These are phyloP conservation scores for Jaculus jaculus DNA, from an alignment of 2,113 vertebrate genomes.

Conservation along the genomic window DNA sequence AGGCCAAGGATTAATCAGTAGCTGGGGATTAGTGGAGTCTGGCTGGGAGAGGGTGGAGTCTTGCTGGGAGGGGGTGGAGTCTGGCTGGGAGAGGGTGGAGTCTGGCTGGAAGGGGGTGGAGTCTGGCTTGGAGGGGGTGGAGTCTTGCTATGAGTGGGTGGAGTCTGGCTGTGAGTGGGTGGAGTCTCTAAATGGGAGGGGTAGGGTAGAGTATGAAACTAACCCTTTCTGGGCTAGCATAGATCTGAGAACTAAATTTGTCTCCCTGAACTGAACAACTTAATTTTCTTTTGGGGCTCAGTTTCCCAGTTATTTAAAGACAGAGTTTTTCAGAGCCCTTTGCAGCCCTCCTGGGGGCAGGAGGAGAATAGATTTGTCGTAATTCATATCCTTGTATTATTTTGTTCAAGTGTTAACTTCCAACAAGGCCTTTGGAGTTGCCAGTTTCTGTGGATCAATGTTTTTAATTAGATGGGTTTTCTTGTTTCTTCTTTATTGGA, in stretches of 20 bases:
- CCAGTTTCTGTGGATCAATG: slow-evolving; percentile 78
- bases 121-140: neutral
- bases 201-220: neutral
- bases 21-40: neutral
- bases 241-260: neutral
- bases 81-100: too few species aligned
- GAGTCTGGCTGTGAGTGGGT: neutral
- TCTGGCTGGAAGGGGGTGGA: neutral
- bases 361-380: slow-evolving; percentile 22
- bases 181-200: neutral
- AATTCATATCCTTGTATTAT: neutral
- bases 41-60: neutral
- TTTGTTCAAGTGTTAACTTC: slow-evolving; percentile 30
- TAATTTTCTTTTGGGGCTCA: neutral
- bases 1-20: neutral
- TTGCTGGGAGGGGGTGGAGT: neutral
- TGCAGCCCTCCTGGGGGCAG: neutral
- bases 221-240: neutral
- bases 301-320: neutral
- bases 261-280: neutral
- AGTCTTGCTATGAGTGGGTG: too few species aligned
- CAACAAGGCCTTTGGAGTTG: neutral
- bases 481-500: slow-evolving; percentile 79
- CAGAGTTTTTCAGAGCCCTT: neutral
- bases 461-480: slow-evolving; percentile 83